Base-by-base conservation (phyloP, 2,113 vertebrate species). In the Bubo scandiacus region DNA sequence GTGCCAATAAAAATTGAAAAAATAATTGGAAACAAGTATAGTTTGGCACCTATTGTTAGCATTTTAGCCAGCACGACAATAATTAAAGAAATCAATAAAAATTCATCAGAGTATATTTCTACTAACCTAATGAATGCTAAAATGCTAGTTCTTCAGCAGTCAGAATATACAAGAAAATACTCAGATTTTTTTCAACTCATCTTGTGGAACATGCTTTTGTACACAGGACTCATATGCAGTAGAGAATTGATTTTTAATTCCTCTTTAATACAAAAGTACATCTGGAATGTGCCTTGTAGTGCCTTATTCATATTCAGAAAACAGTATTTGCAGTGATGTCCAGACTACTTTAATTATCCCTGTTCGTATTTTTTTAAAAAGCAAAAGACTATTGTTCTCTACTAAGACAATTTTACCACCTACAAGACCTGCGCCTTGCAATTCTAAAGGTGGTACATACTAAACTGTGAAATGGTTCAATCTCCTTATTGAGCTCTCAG, bases 391-490 rank as follows among this genome's bases (percentile, higher is more conserved):
- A 5, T 11, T 16, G 12, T 25, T 65, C 11, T 55, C 15, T 81
- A 38, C 10, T 27, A 81, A 47, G 19, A 40, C 3, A 70, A 59
- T 81, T 84, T 91, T 82, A 52, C 6, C 2, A 23, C 7, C 5
- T 52, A 27, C 4, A 34, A 30, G 29, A 67, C 10, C 8, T 11
- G 3, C 61, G 40, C 3, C 20, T 45, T 70, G 20, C n/a, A 82
- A 2, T 59, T 75, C 12, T 42, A 61, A 77, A 90, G 34, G 15
- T 55, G 25, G 10, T 62, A 66, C 8, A 40, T 32, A 6, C 19
- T 68, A 58, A n/a, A 32, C 12, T 45, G 20, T 67, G 27, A 86
- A 89, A 54, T 0, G 0, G 2, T 62, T 83, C 20, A 23, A 11
- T 45, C 2, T 4, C 17, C 8, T 73, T 25, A 34, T 16, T 63